These are phyloP conservation scores for Epirrhoe tristata DNA, from an alignment of 2,888 invertebrate genomes.

Conservation along the genomic window DNA sequence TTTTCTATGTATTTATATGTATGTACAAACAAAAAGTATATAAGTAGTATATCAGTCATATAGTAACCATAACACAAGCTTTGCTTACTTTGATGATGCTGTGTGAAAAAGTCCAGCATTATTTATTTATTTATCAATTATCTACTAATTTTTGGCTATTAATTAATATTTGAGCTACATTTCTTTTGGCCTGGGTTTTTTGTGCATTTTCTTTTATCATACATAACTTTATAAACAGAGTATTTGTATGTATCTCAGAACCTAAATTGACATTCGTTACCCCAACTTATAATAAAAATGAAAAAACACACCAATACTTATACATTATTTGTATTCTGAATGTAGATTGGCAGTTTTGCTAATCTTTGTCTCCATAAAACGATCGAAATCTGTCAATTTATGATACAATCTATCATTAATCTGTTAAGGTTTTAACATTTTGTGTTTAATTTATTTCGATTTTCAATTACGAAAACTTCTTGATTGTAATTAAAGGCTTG, in stretches of 20 bases:
- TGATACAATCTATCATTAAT: conserved; percentile 33
- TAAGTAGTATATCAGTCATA: too few species aligned
- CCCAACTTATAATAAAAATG: background rate
- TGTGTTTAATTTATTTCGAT: conserved; percentile 46
- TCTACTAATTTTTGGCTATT: too few species aligned
- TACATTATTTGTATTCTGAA: background rate
- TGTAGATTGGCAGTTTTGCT: conserved; percentile 8
- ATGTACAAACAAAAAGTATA: too few species aligned
- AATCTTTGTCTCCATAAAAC: conserved; percentile 25
- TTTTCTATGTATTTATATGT: too few species aligned
- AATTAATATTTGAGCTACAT: too few species aligned
- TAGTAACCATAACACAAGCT: too few species aligned
- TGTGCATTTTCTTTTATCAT: background rate
- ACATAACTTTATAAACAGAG: background rate
- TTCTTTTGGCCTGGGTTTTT: too few species aligned
- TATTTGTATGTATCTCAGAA: background rate
- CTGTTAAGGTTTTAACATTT: conserved; percentile 37
- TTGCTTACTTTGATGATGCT: too few species aligned
- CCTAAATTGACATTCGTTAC: conserved; percentile 1
- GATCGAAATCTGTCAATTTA: conserved; percentile 40
- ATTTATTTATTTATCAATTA: too few species aligned
- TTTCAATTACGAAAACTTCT: conserved; percentile 53
- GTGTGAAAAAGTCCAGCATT: too few species aligned
- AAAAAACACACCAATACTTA: background rate
- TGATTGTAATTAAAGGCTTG: conserved; percentile 58